Evolutionary conservation across 2,888 invertebrate species (phyloP).

Genomic region (Imbricaverruca yamaguchii): DNA sequence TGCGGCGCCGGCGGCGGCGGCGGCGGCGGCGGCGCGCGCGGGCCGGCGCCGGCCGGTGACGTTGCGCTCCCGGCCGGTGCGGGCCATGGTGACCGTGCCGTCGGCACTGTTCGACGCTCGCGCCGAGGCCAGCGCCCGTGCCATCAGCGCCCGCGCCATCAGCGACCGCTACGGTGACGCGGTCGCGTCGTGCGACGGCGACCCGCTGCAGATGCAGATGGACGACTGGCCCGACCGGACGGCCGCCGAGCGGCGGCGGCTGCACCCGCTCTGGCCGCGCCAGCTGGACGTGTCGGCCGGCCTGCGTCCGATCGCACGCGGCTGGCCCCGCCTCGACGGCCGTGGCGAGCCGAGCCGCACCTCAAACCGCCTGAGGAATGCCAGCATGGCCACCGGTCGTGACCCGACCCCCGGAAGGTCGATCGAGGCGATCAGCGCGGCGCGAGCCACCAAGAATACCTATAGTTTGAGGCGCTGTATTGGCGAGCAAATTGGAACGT

Average conservation of each 20-base stretch:
- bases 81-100: slow-evolving; percentile 9
- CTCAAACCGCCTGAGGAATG: neutral
- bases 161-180: neutral
- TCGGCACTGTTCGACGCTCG: slow-evolving; percentile 15
- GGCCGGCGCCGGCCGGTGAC: neutral
- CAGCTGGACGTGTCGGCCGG: neutral
- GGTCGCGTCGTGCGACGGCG: neutral
- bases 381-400: neutral
- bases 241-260: neutral
- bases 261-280: neutral
- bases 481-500: neutral
- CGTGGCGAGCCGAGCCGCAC: neutral
- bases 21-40: neutral
- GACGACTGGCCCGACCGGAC: neutral
- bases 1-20: slow-evolving; percentile 5
- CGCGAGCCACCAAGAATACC: neutral
- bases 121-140: neutral
- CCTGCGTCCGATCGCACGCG: neutral
- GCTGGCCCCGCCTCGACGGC: neutral
- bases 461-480: neutral
- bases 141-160: neutral
- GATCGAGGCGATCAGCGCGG: neutral
- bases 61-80: neutral
- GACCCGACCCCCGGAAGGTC: neutral
- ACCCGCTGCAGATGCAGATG: slow-evolving; percentile 3